Evolutionary conservation across 2,888 invertebrate genomes (phyloP).

Genomic region (Masnerella sp.): DNA sequence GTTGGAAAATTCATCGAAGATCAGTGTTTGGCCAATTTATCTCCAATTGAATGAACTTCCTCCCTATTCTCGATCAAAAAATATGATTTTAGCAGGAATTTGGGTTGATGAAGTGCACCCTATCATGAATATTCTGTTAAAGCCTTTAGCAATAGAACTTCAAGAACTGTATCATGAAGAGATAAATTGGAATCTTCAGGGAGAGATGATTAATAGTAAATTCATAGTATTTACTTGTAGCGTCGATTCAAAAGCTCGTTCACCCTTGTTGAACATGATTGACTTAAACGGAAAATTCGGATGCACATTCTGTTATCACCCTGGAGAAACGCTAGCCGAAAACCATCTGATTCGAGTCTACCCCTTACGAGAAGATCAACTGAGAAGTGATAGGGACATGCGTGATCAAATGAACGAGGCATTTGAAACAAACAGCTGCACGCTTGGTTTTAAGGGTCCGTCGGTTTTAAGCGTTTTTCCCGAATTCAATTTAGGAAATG

Average conservation of each 20-base stretch:
- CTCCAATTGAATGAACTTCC: not conserved
- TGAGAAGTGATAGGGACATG: not conserved
- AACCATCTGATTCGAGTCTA: not conserved
- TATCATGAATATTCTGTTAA: not conserved
- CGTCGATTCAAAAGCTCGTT: conserved; percentile 13
- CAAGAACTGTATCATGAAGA: not conserved
- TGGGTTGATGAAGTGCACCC: not conserved
- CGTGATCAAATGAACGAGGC: conserved; percentile 6
- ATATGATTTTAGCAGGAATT: not conserved
- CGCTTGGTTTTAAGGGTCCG: not conserved
- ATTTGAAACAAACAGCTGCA: not conserved
- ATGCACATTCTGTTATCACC: conserved; percentile 26
- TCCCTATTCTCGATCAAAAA: not conserved
- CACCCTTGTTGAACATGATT: conserved; percentile 18
- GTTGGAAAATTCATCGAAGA: not conserved
- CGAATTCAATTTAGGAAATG: not conserved
- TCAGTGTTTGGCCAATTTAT: not conserved
- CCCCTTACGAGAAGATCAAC: not conserved
- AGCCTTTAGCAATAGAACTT: not conserved
- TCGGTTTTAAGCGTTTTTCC: not conserved
- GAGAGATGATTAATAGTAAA: not conserved
- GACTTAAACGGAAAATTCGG: conserved; percentile 15
- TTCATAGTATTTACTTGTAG: conserved; percentile 2
- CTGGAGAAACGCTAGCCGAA: not conserved
- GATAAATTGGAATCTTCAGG: not conserved